A percentile compares a stretch with the other conserved stretches of the same genome.
Conservation (phyloP, 2,797 vertebrate genomes). For the Semaprochilodus insignis region DNA sequence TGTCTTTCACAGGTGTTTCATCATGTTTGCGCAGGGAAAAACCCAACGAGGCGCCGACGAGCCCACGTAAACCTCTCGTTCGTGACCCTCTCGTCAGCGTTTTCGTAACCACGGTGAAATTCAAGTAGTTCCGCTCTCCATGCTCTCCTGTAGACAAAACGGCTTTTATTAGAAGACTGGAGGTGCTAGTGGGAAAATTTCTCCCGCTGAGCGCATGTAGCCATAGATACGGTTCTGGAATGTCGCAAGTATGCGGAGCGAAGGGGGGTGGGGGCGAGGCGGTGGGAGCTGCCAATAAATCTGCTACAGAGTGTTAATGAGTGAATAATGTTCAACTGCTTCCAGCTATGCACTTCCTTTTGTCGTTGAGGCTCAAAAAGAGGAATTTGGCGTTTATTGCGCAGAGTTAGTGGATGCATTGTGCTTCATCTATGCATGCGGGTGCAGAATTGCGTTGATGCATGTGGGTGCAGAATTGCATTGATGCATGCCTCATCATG, state of each 20-base stretch:
- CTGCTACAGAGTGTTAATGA: not conserved
- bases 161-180: constrained; percentile 6
- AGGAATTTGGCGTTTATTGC: not conserved
- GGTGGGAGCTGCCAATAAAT: constrained; percentile 3
- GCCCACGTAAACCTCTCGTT: not conserved
- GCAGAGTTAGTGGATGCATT: not conserved
- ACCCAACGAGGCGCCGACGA: not conserved
- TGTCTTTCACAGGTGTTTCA: constrained; percentile 63
- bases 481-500: not conserved
- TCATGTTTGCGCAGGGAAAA: constrained; percentile 54
- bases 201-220: not conserved
- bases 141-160: not conserved
- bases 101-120: not conserved
- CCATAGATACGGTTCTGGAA: not conserved
- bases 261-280: too few relatives aligned
- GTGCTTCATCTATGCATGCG: not conserved
- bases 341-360: not conserved
- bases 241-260: not conserved
- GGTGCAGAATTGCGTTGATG: not conserved
- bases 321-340: not conserved
- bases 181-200: not conserved
- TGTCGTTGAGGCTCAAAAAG: not conserved
- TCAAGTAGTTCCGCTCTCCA: not conserved
- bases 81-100: too few relatives aligned
- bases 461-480: too few relatives aligned